Evolutionary conservation across 2,888 invertebrate species (phyloP), one percentile per base, ranked within the genome.

Genomic region (Oxyscelio sp.): DNA sequence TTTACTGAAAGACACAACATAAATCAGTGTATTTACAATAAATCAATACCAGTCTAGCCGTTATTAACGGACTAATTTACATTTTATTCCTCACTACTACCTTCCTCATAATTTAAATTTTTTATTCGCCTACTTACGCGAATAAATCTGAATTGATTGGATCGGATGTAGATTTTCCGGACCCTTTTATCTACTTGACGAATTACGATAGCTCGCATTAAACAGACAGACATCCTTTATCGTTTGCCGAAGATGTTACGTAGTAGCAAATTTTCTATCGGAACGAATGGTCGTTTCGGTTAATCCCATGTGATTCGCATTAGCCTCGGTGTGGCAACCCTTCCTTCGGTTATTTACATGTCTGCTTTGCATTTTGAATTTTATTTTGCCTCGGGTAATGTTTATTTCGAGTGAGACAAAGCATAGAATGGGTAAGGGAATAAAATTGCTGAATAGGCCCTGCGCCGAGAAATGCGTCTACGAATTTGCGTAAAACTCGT

Each of bases 251-350:
- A 79, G 83, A 83, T 79, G 83, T 79, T 79, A 79, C 79, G 73
- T 40, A 61, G 83, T 61, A 74, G 78, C 79, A 83, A 79, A 79
- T 83, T 79, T 75, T 75, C 68, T 79, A 68, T 70, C 31, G 79
- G 48, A 79, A 79, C 83, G 70, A 75, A 74, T 79, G 74, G 79
- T 79, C 68, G 83, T 83, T 83, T 75, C 79, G 63, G 79, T 79
- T 83, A 83, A 83, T 79, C 83, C 83, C 83, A 83, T 79, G 83
- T 83, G 83, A 79, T 83, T 83, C 79, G 83, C 79, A 79, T 83
- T 79, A 83, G 83, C 75, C 43, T 79, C 74, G 22, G 52, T 34
- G 54, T 61, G 17, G 79, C 74, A 74, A 79, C 83, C 79, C 79
- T 74, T 78, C 73, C 38, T 58, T 74, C 40, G 63, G 21, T 73